Percentiles rank a stretch among this genome's conserved stretches.
Evolutionary conservation across 2,888 invertebrate genomes (phyloP).

Genomic region (Metellina segmentata): DNA sequence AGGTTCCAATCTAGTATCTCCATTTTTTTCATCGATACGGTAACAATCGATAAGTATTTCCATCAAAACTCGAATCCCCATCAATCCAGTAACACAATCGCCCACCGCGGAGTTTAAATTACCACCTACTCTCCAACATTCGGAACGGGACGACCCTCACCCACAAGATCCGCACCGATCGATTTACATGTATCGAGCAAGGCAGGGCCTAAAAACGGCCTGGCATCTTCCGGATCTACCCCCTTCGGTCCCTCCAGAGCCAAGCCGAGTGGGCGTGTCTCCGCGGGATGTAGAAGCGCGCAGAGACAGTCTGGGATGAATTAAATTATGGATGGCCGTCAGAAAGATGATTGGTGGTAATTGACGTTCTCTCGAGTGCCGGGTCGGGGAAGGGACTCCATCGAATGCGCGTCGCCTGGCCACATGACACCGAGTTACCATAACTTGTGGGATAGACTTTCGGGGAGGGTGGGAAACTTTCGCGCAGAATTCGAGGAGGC

Average conservation of each 20-base stretch:
- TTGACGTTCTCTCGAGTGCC: constrained; percentile 60
- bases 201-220: neutral
- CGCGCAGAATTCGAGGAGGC: neutral
- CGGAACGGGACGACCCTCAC: neutral
- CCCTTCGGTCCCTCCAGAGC: neutral
- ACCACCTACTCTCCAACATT: no score
- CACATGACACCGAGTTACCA: constrained; percentile 74
- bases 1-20: no score
- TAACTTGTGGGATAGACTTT: constrained; percentile 38
- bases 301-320: constrained; percentile 55
- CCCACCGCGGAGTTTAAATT: no score
- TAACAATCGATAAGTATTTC: no score
- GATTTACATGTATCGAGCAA: neutral
- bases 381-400: constrained; percentile 4
- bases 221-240: neutral
- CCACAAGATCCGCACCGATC: neutral
- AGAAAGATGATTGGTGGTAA: constrained; percentile 72
- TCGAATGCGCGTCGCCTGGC: constrained; percentile 22
- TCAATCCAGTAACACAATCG: no score
- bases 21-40: no score
- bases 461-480: neutral
- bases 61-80: no score
- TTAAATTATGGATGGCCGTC: constrained; percentile 70
- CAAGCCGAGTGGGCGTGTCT: constrained; percentile 27
- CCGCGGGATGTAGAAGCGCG: neutral